Evolutionary conservation across 1,140 invertebrate genomes (phyloP).

Genomic region (Heliconius hermathena): DNA sequence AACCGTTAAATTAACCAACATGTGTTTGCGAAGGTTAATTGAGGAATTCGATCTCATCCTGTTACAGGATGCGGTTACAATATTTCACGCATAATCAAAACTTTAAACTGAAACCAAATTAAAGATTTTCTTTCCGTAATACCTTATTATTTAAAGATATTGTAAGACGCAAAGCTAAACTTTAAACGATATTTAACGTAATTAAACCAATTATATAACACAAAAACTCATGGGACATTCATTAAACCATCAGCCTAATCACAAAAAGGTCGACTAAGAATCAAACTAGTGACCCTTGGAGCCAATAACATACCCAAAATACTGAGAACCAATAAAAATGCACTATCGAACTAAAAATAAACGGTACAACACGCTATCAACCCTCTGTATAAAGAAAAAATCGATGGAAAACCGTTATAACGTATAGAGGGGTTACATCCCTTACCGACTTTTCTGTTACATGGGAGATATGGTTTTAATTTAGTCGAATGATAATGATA

Average conservation of each 20-base stretch:
- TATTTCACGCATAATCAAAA: not conserved
- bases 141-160: not conserved
- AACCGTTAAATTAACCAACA: constrained; percentile 1
- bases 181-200: not conserved
- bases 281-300: not conserved
- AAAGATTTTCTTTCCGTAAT: no score
- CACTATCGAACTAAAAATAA: constrained; percentile 4
- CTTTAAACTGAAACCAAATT: no score
- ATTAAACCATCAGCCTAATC: not conserved
- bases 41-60: constrained; percentile 1
- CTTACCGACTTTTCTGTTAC: constrained; percentile 11
- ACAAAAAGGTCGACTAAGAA: not conserved
- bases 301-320: not conserved
- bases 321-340: not conserved
- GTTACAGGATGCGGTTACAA: not conserved
- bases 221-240: not conserved
- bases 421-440: constrained; percentile 23
- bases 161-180: not conserved
- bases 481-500: not conserved
- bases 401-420: constrained; percentile 32
- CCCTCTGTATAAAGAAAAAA: constrained; percentile 22
- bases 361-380: constrained; percentile 19
- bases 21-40: constrained; percentile 2
- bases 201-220: not conserved
- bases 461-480: constrained; percentile 9